phyloP scores from a whole-genome alignment of 2,888 invertebrate species.

The Chrysolina oricalcia region DNA sequence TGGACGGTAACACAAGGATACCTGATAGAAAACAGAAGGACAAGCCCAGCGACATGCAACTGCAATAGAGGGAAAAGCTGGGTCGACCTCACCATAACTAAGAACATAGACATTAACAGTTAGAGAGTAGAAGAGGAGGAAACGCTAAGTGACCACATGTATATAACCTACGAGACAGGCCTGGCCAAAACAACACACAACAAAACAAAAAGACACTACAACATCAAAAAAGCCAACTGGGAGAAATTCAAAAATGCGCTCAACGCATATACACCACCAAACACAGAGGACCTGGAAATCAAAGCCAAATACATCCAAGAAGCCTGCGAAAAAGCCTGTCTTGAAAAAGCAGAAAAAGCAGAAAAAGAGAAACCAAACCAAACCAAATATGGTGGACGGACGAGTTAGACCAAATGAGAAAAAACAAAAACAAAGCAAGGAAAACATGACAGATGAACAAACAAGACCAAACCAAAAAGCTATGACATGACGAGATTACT shows the following conservation, averaged over 20 bases:
- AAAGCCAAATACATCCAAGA: no score
- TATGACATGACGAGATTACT: no score
- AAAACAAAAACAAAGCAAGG: neutral
- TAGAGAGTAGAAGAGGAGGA: slow-evolving; percentile 22
- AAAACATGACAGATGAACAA: neutral
- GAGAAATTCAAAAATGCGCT: neutral
- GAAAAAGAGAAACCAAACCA: no score
- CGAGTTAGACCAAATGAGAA: no score
- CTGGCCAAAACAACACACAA: neutral
- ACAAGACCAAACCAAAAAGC: no score
- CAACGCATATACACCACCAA: no score
- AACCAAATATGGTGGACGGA: neutral
- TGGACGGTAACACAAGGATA: no score
- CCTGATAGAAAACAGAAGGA: slow-evolving; percentile 10
- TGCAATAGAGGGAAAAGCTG: slow-evolving; percentile 18
- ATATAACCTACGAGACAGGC: neutral
- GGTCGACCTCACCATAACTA: slow-evolving; percentile 19
- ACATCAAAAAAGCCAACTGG: no score
- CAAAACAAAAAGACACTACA: neutral
- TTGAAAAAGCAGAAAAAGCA: no score
- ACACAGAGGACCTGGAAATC: no score
- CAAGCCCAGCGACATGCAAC: no score
- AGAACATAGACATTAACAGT: neutral
- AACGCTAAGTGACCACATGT: slow-evolving; percentile 30
- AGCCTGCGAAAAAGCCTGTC: no score